A percentile compares a stretch with the other conserved stretches of the same genome.
Evolutionary conservation across 2,797 vertebrate species (phyloP).

Genomic region (Arctocebus calabarensis): DNA sequence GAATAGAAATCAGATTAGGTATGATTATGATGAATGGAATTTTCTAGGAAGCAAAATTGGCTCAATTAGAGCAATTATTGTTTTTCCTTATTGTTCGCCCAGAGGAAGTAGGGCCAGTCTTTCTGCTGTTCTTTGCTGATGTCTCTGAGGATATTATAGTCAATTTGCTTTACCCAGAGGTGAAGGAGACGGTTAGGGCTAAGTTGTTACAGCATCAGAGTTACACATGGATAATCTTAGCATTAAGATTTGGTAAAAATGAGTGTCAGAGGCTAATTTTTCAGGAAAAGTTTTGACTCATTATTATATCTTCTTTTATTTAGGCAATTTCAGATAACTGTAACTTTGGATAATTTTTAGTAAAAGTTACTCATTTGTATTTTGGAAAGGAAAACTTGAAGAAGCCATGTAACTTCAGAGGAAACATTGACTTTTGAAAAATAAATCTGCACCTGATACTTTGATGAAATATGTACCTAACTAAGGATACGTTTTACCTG

Average conservation of each 20-base stretch:
- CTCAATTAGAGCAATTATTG: constrained; percentile 65
- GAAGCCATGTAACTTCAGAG: neutral
- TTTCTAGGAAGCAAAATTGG: constrained; percentile 65
- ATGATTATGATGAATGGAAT: constrained; percentile 64
- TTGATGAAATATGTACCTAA: constrained; percentile 20
- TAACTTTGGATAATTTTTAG: constrained; percentile 1
- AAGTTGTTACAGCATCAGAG: neutral
- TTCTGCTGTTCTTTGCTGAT: constrained; percentile 16
- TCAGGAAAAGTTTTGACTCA: neutral
- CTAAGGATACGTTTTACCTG: neutral
- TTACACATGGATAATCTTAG: neutral
- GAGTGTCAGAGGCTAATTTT: constrained; percentile 14
- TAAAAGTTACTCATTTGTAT: constrained; percentile 6
- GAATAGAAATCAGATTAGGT: constrained; percentile 70
- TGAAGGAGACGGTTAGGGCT: neutral
- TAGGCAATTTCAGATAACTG: neutral
- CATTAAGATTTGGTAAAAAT: constrained; percentile 4
- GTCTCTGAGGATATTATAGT: neutral
- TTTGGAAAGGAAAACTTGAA: constrained; percentile 45
- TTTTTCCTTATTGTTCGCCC: constrained; percentile 58
- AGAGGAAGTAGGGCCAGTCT: neutral
- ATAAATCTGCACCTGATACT: neutral
- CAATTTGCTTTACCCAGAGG: neutral
- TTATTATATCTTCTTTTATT: constrained; percentile 1
- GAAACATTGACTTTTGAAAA: constrained; percentile 55